Conservation (phyloP, 2,888 invertebrate species). For the Apomyelois bistriatella region DNA sequence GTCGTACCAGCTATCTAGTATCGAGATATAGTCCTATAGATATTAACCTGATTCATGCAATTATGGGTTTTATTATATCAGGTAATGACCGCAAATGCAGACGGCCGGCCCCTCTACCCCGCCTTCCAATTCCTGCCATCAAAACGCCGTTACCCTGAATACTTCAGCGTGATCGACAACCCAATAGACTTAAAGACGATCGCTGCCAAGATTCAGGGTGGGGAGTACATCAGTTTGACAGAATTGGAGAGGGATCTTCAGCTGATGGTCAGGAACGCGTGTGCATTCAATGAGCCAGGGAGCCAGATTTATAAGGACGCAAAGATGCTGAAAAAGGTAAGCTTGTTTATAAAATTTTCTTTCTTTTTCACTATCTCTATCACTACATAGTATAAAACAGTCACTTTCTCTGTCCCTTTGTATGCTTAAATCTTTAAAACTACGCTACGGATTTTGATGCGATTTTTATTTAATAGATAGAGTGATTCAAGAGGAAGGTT, state of each 20-base stretch:
- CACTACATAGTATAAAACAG: too few species aligned
- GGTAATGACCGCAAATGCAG: constrained; percentile 92
- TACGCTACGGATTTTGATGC: too few species aligned
- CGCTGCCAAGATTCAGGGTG: constrained; percentile 93
- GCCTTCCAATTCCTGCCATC: constrained; percentile 96
- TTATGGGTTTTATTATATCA: constrained; percentile 20
- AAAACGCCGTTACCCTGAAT: constrained; percentile 95
- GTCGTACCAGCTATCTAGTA: too few species aligned
- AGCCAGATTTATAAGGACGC: constrained; percentile 98
- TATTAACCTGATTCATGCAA: too few species aligned
- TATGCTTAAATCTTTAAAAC: too few species aligned
- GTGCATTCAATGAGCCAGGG: constrained; percentile 97
- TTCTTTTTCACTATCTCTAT: too few species aligned
- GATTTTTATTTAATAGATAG: too few species aligned
- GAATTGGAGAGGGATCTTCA: constrained; percentile 95
- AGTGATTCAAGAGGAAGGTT: too few species aligned
- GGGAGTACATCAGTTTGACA: constrained; percentile 86
- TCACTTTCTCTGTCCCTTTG: too few species aligned
- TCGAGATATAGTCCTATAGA: too few species aligned
- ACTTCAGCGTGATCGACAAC: constrained; percentile 95
- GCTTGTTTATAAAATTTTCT: constrained; percentile 26
- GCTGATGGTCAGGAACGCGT: constrained; percentile 96
- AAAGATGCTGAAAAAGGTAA: constrained; percentile 90
- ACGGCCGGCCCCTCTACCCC: constrained; percentile 90
- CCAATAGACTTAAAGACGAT: constrained; percentile 97